Base-by-base conservation (phyloP, 2,888 invertebrate species). In the Latheticus oryzae region DNA sequence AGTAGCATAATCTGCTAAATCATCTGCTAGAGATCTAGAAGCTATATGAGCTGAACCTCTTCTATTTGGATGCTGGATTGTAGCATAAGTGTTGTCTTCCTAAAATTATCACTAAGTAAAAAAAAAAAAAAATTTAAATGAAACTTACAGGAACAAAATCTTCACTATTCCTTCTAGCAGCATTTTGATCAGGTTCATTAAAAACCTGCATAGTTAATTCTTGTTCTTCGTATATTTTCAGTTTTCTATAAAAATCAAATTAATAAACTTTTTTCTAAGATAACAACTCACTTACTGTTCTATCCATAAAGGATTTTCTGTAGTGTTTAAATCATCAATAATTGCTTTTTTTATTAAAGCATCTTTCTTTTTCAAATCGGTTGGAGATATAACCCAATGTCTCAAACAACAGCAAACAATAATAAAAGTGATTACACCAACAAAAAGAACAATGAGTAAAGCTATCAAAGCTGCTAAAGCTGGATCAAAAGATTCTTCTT, bases 181-280 rank as follows among this genome's bases (percentile, higher is more conserved):
- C 65, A 58, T 66, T 80, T 79, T 86, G 74, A 76, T 90, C 89
- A 5, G 89, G 86, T 72, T 90, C 90, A 63, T 88, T 88, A 73
- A 94, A 93, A 11, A 95, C 94, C 77, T 94, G 93, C 95, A 95
- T 95, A 17, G 93, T 94, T 51, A 95, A 81, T 78, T 95, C 94
- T 78, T 95, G 94, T 68, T 95, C 94, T 78, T 95, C 94, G 67
- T 95, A 95, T 0, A 93, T 85, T 73, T 94, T 87, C 15, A 94
- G 80, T 81, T 94, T 94, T 70, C 89, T 89, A 63, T 1, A 74
- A 73, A 62, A 52, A 33, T 30, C 42, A 50, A 43, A 15, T 37
- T 13, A 65, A 59, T 38, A n/a, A n/a, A n/a, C n/a, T n/a, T n/a
- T n/a, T n/a, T n/a, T n/a, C n/a, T n/a, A n/a, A n/a, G n/a, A n/a